Evolutionary conservation across 2,888 invertebrate genomes (phyloP), one percentile per base, ranked within the genome.

Genomic region (Dolichomitus sp.): DNA sequence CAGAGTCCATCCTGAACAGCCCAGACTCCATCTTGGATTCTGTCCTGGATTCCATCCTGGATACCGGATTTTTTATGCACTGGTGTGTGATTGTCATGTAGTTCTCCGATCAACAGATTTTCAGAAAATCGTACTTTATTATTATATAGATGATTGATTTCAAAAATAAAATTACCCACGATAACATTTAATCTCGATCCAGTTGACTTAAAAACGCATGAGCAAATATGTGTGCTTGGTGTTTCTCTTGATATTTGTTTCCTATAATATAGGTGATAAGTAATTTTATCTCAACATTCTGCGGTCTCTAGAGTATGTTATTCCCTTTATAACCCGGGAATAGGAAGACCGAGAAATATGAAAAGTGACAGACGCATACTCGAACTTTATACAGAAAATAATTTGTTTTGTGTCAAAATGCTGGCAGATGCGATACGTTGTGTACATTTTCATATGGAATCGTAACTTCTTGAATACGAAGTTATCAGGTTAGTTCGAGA

Each of bases 401-500:
- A 54, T 70, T 40, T 27, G 57, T 68, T 19, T 30, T 19, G 33
- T 11, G 27, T 54, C 57, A 45, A 57, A 30, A 48, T 19, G 45
- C 57, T 27, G n/a, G 14, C 37, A 52, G 37, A 69, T 76, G 27
- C 48, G 17, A 40, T 48, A 76, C 37, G 37, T 50, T 48, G 27
- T 27, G 3, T 50, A 40, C 17, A 30, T 42, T 66, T 54, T 54
- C 11, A 7, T 23, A 33, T 27, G n/a, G n/a, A 27, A 70, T 17
- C n/a, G n/a, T 45, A n/a, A 65, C 57, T n/a, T 5, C 11, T n/a
- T n/a, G 2, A 30, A 19, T n/a, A 4, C 7, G 61, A 4, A 40
- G 17, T 42, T 45, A 45, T 27, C 65, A 42, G 14, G 42, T 42
- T 45, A 45, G 45, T 65, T 27, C 45, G 45, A 14, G 12, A 19